phyloP scores from a whole-genome alignment of 2,797 vertebrate genomes.

The Pangasius macronema region DNA sequence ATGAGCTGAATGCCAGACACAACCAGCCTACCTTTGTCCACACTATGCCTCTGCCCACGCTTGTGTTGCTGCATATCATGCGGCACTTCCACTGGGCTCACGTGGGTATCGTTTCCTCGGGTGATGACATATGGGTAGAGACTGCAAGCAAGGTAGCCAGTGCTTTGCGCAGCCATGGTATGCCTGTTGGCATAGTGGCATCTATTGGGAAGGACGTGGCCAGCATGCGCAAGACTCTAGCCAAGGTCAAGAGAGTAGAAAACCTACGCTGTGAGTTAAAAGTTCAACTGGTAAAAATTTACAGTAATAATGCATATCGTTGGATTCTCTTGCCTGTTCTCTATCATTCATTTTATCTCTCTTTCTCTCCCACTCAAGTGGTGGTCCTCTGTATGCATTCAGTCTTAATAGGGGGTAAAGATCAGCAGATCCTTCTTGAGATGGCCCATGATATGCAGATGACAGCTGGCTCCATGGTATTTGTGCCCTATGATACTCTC shows the following conservation, averaged over 20 bases:
- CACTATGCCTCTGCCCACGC: constrained; percentile 77
- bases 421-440: constrained; percentile 76
- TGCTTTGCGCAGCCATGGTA: constrained; percentile 74
- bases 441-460: constrained; percentile 78
- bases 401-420: constrained; percentile 73
- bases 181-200: constrained; percentile 79
- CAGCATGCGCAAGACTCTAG: constrained; percentile 72
- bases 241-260: constrained; percentile 72
- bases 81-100: constrained; percentile 88
- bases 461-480: constrained; percentile 77
- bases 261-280: constrained; percentile 78
- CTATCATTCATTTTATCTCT: neutral
- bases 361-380: constrained; percentile 61
- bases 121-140: constrained; percentile 84
- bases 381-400: constrained; percentile 86
- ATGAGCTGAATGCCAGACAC: constrained; percentile 76
- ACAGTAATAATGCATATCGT: neutral
- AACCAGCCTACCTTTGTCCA: constrained; percentile 78
- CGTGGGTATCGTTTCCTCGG: constrained; percentile 82
- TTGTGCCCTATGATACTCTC: constrained; percentile 80
- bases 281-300: neutral
- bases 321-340: neutral
- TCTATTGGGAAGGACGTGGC: constrained; percentile 73
- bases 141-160: constrained; percentile 81
- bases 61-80: constrained; percentile 80